Evolutionary conservation across 2,888 invertebrate species (phyloP).

Genomic region (Ormyrus thymus): DNA sequence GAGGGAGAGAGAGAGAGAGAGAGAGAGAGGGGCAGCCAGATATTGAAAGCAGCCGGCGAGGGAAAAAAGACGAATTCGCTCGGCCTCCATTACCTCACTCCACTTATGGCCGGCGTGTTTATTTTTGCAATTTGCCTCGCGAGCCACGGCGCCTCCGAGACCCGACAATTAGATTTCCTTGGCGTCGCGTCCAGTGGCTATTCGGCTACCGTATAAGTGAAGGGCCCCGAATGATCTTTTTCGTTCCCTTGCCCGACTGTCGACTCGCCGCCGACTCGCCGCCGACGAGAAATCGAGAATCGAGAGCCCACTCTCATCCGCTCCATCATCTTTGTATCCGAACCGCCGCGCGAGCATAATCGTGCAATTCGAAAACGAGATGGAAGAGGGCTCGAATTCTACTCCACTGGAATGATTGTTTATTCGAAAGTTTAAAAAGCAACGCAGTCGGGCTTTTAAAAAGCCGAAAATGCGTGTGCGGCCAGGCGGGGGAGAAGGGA

Average conservation of each 20-base stretch:
- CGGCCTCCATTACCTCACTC: slow-evolving; percentile 60
- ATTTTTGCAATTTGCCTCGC: slow-evolving; percentile 73
- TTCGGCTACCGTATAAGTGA: slow-evolving; percentile 73
- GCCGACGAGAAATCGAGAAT: slow-evolving; percentile 49
- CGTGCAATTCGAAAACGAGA: no score
- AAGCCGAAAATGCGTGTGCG: neutral
- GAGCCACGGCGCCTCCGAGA: slow-evolving; percentile 61
- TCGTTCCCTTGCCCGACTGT: neutral
- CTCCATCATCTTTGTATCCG: slow-evolving; percentile 44
- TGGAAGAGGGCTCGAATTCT: no score
- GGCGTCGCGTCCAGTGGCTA: slow-evolving; percentile 58
- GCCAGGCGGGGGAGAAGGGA: neutral
- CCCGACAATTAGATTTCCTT: slow-evolving; percentile 74
- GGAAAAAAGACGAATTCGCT: slow-evolving; percentile 45
- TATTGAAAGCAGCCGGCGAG: slow-evolving; percentile 50
- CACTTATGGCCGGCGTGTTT: slow-evolving; percentile 68
- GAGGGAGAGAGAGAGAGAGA: neutral
- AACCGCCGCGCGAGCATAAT: neutral
- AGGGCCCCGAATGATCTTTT: slow-evolving; percentile 55
- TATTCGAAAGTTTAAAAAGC: no score
- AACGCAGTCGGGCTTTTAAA: no score
- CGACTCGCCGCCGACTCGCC: neutral
- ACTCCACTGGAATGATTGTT: no score
- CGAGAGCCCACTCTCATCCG: slow-evolving; percentile 45
- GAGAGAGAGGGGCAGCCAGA: slow-evolving; percentile 20